Conservation (phyloP, 2,113 vertebrate genomes). For the Montifringilla adamsi region DNA sequence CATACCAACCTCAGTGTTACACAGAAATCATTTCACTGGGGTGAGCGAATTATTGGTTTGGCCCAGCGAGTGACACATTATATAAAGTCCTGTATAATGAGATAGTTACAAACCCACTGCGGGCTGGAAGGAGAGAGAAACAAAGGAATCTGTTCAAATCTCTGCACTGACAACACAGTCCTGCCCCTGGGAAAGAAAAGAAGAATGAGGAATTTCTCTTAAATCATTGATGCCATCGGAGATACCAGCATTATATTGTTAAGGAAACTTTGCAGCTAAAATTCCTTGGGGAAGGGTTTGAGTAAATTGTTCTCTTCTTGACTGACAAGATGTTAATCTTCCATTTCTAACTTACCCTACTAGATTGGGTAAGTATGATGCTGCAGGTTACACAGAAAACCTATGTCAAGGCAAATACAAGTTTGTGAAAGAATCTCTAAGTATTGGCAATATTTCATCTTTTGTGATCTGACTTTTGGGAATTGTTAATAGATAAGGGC, state of each 20-base stretch:
- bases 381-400: neutral
- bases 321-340: neutral
- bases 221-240: neutral
- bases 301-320: neutral
- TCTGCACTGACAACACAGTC: neutral
- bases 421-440: neutral
- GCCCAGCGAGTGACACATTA: fast-evolving
- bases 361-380: neutral
- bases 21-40: neutral
- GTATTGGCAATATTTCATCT: neutral
- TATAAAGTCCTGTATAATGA: neutral
- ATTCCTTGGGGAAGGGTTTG: neutral
- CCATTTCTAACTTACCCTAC: neutral
- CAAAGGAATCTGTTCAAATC: neutral
- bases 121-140: neutral
- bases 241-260: neutral
- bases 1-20: fast-evolving
- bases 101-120: neutral
- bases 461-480: neutral
- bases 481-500: neutral
- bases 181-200: neutral
- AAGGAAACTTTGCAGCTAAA: neutral
- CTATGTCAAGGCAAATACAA: neutral
- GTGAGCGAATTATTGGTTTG: neutral
- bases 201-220: neutral